These are phyloP conservation scores for Mastomys coucha DNA, from an alignment of 2,113 vertebrate species.

Conservation along the genomic window DNA sequence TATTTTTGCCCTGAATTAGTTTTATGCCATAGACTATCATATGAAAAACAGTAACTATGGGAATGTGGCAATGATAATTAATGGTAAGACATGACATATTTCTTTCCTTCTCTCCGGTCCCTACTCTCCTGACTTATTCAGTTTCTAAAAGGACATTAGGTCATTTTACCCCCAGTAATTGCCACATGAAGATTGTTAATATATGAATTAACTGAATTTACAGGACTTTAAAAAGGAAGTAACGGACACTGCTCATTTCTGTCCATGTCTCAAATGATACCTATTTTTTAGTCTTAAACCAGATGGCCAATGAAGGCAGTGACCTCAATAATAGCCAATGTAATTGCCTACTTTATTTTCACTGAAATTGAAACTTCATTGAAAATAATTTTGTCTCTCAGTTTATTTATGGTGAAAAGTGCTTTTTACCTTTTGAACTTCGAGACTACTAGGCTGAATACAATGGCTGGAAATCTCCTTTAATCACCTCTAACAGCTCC, in stretches of 20 bases:
- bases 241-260: conserved; percentile 60
- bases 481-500: conserved; percentile 66
- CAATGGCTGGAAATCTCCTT: conserved; percentile 60
- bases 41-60: conserved; percentile 23
- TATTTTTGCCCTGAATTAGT: conserved; percentile 27
- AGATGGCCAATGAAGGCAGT: conserved; percentile 69
- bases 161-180: background rate
- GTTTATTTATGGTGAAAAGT: conserved; percentile 77
- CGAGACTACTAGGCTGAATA: conserved; percentile 61
- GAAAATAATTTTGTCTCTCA: conserved; percentile 77
- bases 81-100: background rate
- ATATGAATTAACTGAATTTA: conserved; percentile 69
- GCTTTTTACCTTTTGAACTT: conserved; percentile 81
- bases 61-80: background rate
- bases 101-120: background rate
- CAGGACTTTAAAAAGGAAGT: conserved; percentile 60
- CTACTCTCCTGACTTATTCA: background rate
- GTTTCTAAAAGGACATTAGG: conserved; percentile 37
- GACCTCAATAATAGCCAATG: conserved; percentile 67
- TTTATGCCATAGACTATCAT: background rate
- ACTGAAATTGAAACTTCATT: conserved; percentile 78
- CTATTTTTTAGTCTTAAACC: conserved; percentile 72
- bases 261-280: conserved; percentile 65
- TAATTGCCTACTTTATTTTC: conserved; percentile 79
- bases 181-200: conserved; percentile 58